phyloP scores from a whole-genome alignment of 1,140 invertebrate genomes.

The Micrasema longulum region DNA sequence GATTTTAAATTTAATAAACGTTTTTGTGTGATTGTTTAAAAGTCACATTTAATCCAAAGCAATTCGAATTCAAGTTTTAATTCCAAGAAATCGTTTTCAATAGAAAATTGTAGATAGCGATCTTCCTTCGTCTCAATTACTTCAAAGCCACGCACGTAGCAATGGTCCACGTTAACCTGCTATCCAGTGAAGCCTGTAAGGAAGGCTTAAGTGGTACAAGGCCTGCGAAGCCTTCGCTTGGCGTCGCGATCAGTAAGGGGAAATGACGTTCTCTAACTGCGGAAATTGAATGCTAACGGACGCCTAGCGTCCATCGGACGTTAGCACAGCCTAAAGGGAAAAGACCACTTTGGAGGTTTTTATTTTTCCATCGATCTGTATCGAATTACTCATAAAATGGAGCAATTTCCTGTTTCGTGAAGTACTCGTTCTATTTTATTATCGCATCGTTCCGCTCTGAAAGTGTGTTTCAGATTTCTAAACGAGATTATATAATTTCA shows the following conservation, averaged over 20 bases:
- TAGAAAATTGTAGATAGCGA: too few relatives aligned
- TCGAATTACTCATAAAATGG: conserved; percentile 54
- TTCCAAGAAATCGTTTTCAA: too few relatives aligned
- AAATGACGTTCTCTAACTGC: conserved; percentile 54
- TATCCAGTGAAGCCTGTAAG: conserved; percentile 37
- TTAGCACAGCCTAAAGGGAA: conserved; percentile 31
- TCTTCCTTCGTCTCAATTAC: conserved; percentile 11
- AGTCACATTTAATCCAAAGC: too few relatives aligned
- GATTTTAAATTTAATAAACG: too few relatives aligned
- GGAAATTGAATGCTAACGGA: conserved; percentile 55
- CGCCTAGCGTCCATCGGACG: conserved; percentile 37
- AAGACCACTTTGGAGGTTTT: conserved; percentile 42
- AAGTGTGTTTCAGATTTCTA: too few relatives aligned
- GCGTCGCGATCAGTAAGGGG: conserved; percentile 41
- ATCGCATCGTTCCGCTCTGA: too few relatives aligned
- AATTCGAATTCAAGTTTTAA: too few relatives aligned
- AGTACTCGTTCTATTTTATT: conserved; percentile 13
- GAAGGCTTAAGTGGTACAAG: conserved; percentile 25
- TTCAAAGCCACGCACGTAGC: not conserved
- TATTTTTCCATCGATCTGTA: conserved; percentile 54
- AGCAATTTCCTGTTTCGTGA: conserved; percentile 50
- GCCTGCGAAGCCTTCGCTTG: conserved; percentile 5
- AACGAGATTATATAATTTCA: too few relatives aligned
- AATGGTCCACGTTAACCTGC: conserved; percentile 21
- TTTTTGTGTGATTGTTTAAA: too few relatives aligned